These are phyloP conservation scores for Zaprionus davidi DNA, from an alignment of 1,140 invertebrate species.

Conservation along the genomic window DNA sequence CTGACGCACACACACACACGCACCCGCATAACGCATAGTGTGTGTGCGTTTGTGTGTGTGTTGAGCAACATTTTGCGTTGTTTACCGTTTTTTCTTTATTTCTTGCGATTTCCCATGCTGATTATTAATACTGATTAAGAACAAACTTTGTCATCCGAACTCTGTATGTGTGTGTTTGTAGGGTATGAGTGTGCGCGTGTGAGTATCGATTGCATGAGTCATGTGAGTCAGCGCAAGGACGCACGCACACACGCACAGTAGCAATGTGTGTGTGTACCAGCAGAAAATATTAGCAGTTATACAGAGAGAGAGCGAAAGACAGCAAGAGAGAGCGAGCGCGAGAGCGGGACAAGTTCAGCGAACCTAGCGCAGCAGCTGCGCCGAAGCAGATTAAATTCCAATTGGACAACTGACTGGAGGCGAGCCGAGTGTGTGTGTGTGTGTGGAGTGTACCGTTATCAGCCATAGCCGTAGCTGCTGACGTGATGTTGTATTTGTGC, in stretches of 20 bases:
- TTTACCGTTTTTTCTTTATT: slow-evolving; percentile 51
- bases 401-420: slow-evolving; percentile 55
- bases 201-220: slow-evolving; percentile 19
- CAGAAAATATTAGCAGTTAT: slow-evolving; percentile 37
- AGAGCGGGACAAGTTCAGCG: slow-evolving; percentile 65
- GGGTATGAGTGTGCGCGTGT: neutral
- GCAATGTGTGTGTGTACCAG: slow-evolving; percentile 3
- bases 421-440: slow-evolving; percentile 4
- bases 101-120: slow-evolving; percentile 52
- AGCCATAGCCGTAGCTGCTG: slow-evolving; percentile 16
- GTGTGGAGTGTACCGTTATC: slow-evolving; percentile 41
- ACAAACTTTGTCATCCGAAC: slow-evolving; percentile 33
- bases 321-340: neutral
- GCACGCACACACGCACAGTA: neutral
- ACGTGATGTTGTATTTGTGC: neutral
- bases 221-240: slow-evolving; percentile 35
- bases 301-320: slow-evolving; percentile 8
- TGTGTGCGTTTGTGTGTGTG: neutral
- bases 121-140: slow-evolving; percentile 45
- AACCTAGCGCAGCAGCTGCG: slow-evolving; percentile 54
- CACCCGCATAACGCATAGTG: neutral
- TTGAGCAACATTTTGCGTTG: slow-evolving; percentile 40
- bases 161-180: neutral
- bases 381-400: slow-evolving; percentile 70
- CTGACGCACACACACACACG: neutral